phyloP scores from a whole-genome alignment of 2,888 invertebrate species.

The Hydroisotoma schaefferi region DNA sequence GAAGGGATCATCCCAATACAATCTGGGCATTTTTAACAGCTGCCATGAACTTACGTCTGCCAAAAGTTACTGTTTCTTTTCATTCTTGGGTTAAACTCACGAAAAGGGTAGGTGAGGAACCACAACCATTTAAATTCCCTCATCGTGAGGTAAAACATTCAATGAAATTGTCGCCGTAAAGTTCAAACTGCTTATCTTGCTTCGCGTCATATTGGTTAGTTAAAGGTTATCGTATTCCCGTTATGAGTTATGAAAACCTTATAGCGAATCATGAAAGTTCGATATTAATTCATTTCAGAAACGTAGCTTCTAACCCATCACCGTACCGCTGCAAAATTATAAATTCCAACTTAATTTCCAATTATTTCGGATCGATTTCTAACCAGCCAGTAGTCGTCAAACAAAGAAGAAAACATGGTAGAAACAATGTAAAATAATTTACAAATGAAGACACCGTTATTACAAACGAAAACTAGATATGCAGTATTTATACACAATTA shows the following conservation, averaged over 20 bases:
- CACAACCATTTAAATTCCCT: too few species aligned
- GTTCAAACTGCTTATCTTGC: too few species aligned
- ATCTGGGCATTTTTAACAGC: slow-evolving; percentile 4
- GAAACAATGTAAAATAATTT: not conserved
- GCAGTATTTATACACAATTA: slow-evolving; percentile 7
- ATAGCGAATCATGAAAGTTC: not conserved
- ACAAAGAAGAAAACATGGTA: too few species aligned
- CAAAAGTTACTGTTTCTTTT: not conserved
- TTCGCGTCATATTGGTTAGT: too few species aligned
- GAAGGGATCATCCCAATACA: slow-evolving; percentile 1
- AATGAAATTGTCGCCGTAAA: too few species aligned
- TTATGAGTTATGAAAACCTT: not conserved
- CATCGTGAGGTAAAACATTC: too few species aligned
- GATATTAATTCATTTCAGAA: not conserved
- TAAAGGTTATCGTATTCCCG: not conserved
- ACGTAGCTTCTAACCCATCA: too few species aligned
- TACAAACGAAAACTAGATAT: slow-evolving; percentile 9
- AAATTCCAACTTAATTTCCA: too few species aligned
- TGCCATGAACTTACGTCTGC: slow-evolving; percentile 6
- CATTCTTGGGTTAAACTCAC: too few species aligned
- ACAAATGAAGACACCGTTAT: slow-evolving; percentile 9
- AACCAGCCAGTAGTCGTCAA: not conserved
- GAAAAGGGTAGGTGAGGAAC: too few species aligned
- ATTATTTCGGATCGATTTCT: too few species aligned
- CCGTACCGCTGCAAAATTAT: too few species aligned